Evolutionary conservation across 2,888 invertebrate genomes (phyloP).

Genomic region (Meganola albula): DNA sequence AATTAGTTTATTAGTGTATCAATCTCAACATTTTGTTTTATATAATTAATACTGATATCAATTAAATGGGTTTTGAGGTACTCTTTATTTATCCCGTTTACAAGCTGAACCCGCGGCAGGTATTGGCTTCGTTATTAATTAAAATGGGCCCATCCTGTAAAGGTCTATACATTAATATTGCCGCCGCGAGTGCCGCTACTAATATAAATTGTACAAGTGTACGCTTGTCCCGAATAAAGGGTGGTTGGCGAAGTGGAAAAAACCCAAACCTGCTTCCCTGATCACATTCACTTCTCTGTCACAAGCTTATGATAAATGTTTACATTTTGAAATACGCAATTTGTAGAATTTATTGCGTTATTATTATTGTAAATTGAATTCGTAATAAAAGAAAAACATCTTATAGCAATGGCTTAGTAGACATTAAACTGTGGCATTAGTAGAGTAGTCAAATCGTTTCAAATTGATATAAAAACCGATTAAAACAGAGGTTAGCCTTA

Average conservation of each 20-base stretch:
- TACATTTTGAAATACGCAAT: slow-evolving; percentile 19
- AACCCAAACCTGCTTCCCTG: slow-evolving; percentile 60
- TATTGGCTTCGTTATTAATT: slow-evolving; percentile 46
- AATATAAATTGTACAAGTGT: slow-evolving; percentile 42
- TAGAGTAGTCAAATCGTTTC: no score
- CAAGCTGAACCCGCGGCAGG: slow-evolving; percentile 21
- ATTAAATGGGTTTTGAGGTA: no score
- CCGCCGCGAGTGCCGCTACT: slow-evolving; percentile 38
- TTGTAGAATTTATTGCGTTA: slow-evolving; percentile 9
- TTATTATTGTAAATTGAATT: slow-evolving; percentile 12
- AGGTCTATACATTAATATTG: slow-evolving; percentile 45
- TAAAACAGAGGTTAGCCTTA: no score
- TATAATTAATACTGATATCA: no score
- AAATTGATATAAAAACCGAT: no score
- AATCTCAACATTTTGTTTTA: no score
- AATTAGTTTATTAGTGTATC: no score
- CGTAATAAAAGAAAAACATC: no score
- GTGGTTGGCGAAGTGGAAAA: slow-evolving; percentile 55
- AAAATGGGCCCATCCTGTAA: slow-evolving; percentile 47
- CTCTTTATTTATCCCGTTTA: not conserved
- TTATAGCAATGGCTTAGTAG: no score
- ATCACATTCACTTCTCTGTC: slow-evolving; percentile 56
- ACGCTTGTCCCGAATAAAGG: slow-evolving; percentile 52
- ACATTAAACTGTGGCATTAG: no score
- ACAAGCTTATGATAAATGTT: slow-evolving; percentile 54